Evolutionary conservation across 2,797 vertebrate genomes (phyloP).

Genomic region (Microctenopoma steveboyesi): DNA sequence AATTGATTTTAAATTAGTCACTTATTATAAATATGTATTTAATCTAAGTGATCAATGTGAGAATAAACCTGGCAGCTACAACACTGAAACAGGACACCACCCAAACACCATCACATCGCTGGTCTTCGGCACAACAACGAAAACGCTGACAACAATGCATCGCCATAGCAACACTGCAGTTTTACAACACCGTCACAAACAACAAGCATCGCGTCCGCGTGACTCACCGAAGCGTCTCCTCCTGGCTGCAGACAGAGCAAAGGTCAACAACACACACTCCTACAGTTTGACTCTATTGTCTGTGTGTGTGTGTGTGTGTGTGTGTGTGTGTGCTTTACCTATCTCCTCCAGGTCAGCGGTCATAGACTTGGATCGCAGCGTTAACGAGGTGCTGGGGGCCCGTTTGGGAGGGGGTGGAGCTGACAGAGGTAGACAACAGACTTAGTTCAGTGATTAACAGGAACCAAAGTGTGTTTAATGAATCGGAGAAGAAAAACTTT

Average conservation of each 20-base stretch:
- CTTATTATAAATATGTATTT: no score
- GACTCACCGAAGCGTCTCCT: constrained; percentile 79
- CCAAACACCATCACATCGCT: background rate
- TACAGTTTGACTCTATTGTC: constrained; percentile 4
- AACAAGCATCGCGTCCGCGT: constrained; percentile 16
- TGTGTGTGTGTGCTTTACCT: constrained; percentile 72
- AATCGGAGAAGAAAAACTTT: no score
- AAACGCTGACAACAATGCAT: constrained; percentile 4
- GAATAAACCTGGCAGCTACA: background rate
- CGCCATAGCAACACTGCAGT: constrained; percentile 5
- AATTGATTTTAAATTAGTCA: no score
- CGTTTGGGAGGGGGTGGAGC: constrained; percentile 96
- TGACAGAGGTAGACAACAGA: background rate
- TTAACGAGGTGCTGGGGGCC: constrained; percentile 95
- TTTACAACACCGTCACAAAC: background rate
- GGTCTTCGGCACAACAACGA: constrained; percentile 2
- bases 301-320: constrained; percentile 37
- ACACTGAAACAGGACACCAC: background rate
- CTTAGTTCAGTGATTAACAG: no score
- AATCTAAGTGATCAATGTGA: background rate
- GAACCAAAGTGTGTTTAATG: no score
- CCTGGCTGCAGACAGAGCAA: constrained; percentile 75
- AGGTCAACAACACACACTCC: constrained; percentile 60
- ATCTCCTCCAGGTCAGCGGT: constrained; percentile 95
- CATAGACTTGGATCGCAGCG: constrained; percentile 98